These are phyloP conservation scores for Perizoma affinitatum DNA, from an alignment of 2,888 invertebrate species.

Conservation along the genomic window DNA sequence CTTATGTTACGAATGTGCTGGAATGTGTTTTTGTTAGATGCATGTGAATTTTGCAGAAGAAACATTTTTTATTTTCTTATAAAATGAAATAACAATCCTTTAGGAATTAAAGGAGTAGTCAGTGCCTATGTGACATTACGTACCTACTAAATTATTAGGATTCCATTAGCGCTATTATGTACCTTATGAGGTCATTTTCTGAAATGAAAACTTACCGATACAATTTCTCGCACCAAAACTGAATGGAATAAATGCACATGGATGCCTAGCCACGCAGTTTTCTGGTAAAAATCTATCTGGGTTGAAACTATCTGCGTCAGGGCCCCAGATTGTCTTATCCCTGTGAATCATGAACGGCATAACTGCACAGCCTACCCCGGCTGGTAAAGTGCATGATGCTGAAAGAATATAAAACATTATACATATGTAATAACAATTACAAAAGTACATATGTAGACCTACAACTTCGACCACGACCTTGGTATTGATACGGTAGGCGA, in stretches of 20 bases:
- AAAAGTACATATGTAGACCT: too few species aligned
- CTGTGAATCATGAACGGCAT: constrained; percentile 73
- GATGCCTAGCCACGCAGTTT: constrained; percentile 65
- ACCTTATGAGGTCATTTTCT: not conserved
- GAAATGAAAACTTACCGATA: constrained; percentile 61
- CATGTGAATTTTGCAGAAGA: too few species aligned
- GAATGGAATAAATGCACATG: constrained; percentile 77
- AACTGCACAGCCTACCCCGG: constrained; percentile 72
- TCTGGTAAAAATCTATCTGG: constrained; percentile 85
- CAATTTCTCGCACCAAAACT: constrained; percentile 78
- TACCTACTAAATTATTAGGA: not conserved
- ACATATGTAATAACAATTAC: too few species aligned
- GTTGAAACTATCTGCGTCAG: constrained; percentile 82
- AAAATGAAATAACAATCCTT: too few species aligned
- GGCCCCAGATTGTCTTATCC: constrained; percentile 81
- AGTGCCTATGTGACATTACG: not conserved
- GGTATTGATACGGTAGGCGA: too few species aligned
- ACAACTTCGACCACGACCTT: too few species aligned
- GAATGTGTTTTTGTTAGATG: too few species aligned
- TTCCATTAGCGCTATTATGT: too few species aligned
- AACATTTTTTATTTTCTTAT: too few species aligned
- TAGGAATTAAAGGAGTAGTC: too few species aligned
- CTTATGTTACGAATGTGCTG: too few species aligned
- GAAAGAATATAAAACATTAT: constrained; percentile 4
- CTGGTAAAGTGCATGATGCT: constrained; percentile 74